Percentiles rank a stretch among this genome's conserved stretches.
Evolutionary conservation across 2,113 vertebrate species (phyloP).

Genomic region (Odobenus rosmarus): DNA sequence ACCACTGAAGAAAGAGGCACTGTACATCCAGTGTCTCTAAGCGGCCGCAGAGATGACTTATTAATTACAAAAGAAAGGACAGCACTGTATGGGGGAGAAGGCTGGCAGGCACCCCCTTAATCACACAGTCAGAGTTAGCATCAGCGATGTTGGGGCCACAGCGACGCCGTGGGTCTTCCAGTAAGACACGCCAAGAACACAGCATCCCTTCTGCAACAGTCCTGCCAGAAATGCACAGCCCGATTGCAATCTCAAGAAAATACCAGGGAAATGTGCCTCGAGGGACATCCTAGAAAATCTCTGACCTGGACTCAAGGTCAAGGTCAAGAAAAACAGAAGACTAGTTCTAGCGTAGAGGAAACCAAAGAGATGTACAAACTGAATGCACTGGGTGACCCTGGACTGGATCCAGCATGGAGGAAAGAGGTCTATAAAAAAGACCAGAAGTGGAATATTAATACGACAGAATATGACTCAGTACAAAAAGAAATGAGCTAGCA

Average conservation of each 20-base stretch:
- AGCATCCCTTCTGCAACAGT: background rate
- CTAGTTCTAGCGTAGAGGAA: background rate
- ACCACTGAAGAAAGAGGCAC: background rate
- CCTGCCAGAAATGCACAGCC: background rate
- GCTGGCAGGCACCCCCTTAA: no score
- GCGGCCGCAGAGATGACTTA: background rate
- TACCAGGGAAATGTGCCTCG: background rate
- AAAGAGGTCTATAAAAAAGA: background rate
- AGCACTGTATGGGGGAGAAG: background rate
- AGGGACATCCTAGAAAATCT: background rate
- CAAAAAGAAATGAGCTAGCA: no score
- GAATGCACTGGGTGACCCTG: background rate
- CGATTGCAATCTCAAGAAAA: background rate
- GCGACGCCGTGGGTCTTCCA: fast-evolving
- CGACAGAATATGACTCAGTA: fast-evolving
- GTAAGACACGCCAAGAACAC: background rate
- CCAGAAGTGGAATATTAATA: background rate
- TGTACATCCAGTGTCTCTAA: background rate
- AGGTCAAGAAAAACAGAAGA: background rate
- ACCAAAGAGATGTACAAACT: background rate
- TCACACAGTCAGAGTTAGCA: background rate
- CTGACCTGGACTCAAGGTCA: background rate
- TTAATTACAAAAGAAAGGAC: no score
- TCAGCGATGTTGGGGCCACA: fast-evolving
- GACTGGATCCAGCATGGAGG: background rate